phyloP scores from a whole-genome alignment of 2,797 vertebrate species.

The Lepus townsendii region DNA sequence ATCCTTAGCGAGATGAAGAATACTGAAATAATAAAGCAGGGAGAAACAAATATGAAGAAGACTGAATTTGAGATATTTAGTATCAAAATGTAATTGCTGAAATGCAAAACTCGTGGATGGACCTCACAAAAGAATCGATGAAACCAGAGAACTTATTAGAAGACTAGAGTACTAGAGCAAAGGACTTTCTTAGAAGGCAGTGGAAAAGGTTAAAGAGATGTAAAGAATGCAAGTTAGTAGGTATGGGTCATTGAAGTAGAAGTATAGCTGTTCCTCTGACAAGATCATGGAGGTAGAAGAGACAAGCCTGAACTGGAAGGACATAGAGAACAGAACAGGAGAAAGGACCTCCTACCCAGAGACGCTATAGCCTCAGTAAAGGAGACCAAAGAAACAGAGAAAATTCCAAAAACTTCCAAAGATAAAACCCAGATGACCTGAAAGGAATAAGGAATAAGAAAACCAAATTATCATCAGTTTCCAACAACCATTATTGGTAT shows the following conservation, averaged over 20 bases:
- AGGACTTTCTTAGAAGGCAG: neutral
- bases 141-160: neutral
- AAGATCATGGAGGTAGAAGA: constrained; percentile 26
- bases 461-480: constrained; percentile 43
- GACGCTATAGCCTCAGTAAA: constrained; percentile 15
- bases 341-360: neutral
- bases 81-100: neutral
- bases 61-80: neutral
- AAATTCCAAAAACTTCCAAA: constrained; percentile 31
- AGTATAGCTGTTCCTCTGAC: neutral
- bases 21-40: constrained; percentile 31
- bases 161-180: neutral
- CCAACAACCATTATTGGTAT: neutral
- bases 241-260: neutral
- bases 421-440: constrained; percentile 8
- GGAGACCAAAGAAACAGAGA: constrained; percentile 10
- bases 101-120: neutral
- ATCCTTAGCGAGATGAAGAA: neutral
- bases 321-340: neutral
- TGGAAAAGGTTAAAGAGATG: neutral
- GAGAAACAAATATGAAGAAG: constrained; percentile 21
- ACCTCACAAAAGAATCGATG: neutral
- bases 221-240: neutral
- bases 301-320: neutral
- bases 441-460: constrained; percentile 46